Conservation (phyloP, 2,113 vertebrate genomes). For the Tachysurus vachellii region DNA sequence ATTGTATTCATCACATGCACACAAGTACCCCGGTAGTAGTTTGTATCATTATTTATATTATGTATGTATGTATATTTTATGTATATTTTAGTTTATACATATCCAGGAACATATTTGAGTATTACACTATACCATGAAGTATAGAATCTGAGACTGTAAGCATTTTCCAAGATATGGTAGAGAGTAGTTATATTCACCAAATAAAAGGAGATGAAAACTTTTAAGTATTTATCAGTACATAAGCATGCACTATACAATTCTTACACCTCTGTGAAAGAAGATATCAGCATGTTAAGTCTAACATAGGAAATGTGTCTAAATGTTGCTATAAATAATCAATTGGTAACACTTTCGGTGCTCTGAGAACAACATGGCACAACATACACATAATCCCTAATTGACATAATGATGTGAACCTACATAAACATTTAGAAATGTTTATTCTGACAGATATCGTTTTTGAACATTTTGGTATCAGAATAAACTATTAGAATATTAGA, state of each 20-base stretch:
- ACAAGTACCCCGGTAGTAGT: background rate
- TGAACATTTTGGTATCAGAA: background rate
- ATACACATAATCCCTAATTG: background rate
- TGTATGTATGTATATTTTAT: too few species aligned
- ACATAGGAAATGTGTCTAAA: background rate
- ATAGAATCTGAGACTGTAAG: background rate
- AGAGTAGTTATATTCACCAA: background rate
- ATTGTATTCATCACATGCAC: background rate
- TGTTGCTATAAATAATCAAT: background rate
- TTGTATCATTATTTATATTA: background rate
- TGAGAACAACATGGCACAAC: background rate
- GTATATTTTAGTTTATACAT: too few species aligned
- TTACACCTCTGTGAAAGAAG: background rate
- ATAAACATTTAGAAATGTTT: background rate
- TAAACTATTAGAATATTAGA: background rate
- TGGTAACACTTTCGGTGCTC: background rate
- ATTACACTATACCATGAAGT: background rate
- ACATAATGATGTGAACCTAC: background rate
- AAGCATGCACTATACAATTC: background rate
- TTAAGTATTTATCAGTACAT: background rate
- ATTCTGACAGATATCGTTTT: background rate
- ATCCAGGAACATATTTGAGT: too few species aligned
- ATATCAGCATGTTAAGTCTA: background rate
- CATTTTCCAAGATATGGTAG: background rate
- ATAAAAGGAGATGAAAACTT: background rate